Evolutionary conservation across 2,888 invertebrate genomes (phyloP).

Genomic region (Escarpia spicata): DNA sequence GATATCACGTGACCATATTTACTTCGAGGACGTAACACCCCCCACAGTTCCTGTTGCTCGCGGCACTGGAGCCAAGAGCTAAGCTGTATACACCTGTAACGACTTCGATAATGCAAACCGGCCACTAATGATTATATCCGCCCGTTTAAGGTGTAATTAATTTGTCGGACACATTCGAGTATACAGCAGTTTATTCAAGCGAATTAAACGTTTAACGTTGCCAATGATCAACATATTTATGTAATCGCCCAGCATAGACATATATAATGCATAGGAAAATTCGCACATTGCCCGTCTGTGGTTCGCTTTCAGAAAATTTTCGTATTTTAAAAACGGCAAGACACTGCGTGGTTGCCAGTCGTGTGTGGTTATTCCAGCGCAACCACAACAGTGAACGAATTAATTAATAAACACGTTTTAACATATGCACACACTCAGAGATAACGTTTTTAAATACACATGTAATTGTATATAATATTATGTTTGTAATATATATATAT

Average conservation of each 20-base stretch:
- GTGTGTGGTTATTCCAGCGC: background rate
- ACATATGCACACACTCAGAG: background rate
- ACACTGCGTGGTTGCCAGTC: background rate
- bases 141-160: constrained; percentile 13
- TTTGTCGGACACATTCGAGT: background rate
- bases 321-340: background rate
- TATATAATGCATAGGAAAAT: background rate
- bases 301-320: background rate
- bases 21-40: background rate
- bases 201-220: background rate
- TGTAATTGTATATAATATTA: background rate
- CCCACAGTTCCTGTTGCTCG: background rate
- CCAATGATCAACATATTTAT: background rate
- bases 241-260: background rate
- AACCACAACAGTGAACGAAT: background rate
- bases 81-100: background rate
- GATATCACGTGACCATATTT: background rate
- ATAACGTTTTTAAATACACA: no score
- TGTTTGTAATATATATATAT: constrained; percentile 28
- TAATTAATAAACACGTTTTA: background rate
- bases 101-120: background rate
- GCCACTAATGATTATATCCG: constrained; percentile 13
- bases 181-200: background rate
- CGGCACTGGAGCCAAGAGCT: background rate
- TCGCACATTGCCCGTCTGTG: no score